Conservation (phyloP, 2,113 vertebrate genomes). For the Thunnus thynnus region DNA sequence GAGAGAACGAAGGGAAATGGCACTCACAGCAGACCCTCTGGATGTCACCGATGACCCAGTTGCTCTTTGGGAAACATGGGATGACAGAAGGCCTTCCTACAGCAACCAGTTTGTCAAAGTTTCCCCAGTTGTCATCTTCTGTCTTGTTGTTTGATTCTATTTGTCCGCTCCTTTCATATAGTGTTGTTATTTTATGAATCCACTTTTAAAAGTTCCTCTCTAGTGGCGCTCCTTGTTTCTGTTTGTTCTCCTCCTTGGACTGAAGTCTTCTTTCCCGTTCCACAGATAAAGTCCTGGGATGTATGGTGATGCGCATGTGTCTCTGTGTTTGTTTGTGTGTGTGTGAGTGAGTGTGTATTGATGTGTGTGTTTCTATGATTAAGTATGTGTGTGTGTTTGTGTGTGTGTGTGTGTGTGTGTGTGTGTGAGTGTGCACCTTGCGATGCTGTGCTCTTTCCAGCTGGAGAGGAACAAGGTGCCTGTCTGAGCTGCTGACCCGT, state of each 20-base stretch:
- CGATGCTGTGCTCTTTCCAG: slow-evolving; percentile 74
- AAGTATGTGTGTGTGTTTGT: slow-evolving; percentile 3
- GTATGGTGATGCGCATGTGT: slow-evolving; percentile 52
- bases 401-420: slow-evolving; percentile 38
- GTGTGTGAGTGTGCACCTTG: slow-evolving; percentile 73
- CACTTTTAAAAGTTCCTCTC: slow-evolving; percentile 64
- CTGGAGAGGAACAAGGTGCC: slow-evolving; percentile 77
- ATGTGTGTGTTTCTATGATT: slow-evolving; percentile 14
- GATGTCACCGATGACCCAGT: slow-evolving; percentile 59
- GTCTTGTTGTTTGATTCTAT: slow-evolving; percentile 14
- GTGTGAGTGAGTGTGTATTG: slow-evolving; percentile 12
- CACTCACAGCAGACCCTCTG: slow-evolving; percentile 51
- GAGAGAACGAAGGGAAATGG: slow-evolving; percentile 53
- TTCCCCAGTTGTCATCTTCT: slow-evolving; percentile 64
- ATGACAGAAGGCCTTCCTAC: slow-evolving; percentile 58
- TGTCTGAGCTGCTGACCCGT: slow-evolving; percentile 82
- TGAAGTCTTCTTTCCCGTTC: slow-evolving; percentile 63
- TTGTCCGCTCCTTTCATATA: slow-evolving; percentile 29
- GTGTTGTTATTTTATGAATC: slow-evolving; percentile 59
- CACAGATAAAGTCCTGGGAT: slow-evolving; percentile 68
- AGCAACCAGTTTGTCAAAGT: slow-evolving; percentile 34
- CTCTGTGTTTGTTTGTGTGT: slow-evolving; percentile 3
- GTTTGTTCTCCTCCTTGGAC: slow-evolving; percentile 51
- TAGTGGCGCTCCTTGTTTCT: slow-evolving; percentile 48
- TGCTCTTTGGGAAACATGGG: slow-evolving; percentile 24